Evolutionary conservation across 2,797 vertebrate genomes (phyloP).

Genomic region (Arnoldichthys spilopterus): DNA sequence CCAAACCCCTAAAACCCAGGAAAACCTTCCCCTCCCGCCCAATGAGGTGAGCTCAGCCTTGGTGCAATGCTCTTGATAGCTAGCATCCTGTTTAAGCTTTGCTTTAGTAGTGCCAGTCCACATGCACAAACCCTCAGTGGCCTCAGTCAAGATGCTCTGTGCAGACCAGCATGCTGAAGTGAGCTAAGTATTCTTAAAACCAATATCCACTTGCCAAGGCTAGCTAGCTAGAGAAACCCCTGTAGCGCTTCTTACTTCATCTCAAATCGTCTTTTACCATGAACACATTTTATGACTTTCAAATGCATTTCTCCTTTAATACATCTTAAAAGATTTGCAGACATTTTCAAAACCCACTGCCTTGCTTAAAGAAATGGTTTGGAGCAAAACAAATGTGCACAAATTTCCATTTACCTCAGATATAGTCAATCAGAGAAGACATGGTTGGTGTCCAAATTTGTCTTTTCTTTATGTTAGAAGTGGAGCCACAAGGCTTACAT

Average conservation of each 20-base stretch:
- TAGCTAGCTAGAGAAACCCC: slow-evolving; percentile 30
- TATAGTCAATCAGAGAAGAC: background rate
- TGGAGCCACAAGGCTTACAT: background rate
- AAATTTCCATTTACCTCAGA: too few species aligned
- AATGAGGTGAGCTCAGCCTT: slow-evolving; percentile 61
- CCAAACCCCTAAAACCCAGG: slow-evolving; percentile 52
- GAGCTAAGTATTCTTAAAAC: slow-evolving; percentile 40
- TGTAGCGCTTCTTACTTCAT: slow-evolving; percentile 2
- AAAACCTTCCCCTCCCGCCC: slow-evolving; percentile 55
- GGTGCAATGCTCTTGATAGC: slow-evolving; percentile 61
- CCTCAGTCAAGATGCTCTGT: slow-evolving; percentile 63
- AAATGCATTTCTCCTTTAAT: slow-evolving; percentile 10
- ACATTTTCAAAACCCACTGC: slow-evolving; percentile 6
- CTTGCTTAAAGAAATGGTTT: background rate
- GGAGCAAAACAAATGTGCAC: background rate
- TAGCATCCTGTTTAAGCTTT: slow-evolving; percentile 58
- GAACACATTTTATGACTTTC: slow-evolving; percentile 4
- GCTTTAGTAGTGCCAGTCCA: slow-evolving; percentile 56
- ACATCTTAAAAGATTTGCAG: slow-evolving; percentile 22
- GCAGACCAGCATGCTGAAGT: slow-evolving; percentile 61
- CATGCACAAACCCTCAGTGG: slow-evolving; percentile 62
- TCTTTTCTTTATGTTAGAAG: background rate
- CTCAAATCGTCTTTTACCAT: slow-evolving; percentile 10
- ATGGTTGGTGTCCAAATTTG: background rate
- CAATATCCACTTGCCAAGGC: slow-evolving; percentile 32